Percentiles rank a stretch among this genome's conserved stretches.
phyloP scores from a whole-genome alignment of 2,113 vertebrate genomes.

The Bos taurus region DNA sequence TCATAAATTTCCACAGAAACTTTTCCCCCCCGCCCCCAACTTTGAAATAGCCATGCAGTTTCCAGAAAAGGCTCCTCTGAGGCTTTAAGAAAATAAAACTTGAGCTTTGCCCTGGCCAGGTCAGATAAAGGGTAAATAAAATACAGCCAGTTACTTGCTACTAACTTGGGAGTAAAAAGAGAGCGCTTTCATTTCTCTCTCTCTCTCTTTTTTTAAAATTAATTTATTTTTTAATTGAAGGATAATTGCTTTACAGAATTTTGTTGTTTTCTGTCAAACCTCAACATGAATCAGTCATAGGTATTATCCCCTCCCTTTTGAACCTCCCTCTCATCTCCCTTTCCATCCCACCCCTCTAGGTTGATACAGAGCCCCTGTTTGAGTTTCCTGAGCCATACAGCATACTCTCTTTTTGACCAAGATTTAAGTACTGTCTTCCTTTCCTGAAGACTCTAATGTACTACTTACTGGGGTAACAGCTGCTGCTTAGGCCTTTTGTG shows the following conservation, averaged over 20 bases:
- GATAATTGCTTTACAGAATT: neutral
- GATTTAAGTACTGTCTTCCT: neutral
- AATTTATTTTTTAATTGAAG: neutral
- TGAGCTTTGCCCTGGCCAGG: neutral
- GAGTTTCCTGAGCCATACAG: neutral
- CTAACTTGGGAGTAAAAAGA: neutral
- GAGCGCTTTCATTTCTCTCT: neutral
- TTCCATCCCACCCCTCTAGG: neutral
- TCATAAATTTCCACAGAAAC: conserved; percentile 60
- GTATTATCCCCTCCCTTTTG: neutral
- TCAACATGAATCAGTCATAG: neutral
- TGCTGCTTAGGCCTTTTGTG: neutral
- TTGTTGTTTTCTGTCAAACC: neutral
- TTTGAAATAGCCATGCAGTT: conserved; percentile 19
- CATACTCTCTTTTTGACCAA: neutral
- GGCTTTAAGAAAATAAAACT: conserved; percentile 49
- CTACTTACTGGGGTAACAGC: neutral
- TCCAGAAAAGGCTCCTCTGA: conserved; percentile 44
- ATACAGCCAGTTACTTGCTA: neutral
- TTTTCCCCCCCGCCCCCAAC: neutral
- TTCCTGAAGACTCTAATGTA: neutral
- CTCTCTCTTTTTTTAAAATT: neutral
- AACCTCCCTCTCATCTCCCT: neutral
- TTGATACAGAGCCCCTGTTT: neutral
- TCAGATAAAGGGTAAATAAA: conserved; percentile 9